phyloP scores from a whole-genome alignment of 1,140 invertebrate genomes.

The Teleopsis dalmanni region DNA sequence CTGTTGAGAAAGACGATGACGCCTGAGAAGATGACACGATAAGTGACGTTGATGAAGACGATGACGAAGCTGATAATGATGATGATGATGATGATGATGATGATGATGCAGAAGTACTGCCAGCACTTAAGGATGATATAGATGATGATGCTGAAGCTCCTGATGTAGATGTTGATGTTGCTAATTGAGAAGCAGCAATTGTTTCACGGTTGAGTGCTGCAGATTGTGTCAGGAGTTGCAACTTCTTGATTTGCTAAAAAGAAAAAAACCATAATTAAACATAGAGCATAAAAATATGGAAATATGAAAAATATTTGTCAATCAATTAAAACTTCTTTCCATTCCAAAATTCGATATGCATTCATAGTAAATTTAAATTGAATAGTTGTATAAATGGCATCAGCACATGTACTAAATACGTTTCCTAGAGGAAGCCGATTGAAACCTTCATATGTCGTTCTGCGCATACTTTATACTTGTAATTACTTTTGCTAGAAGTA shows the following conservation, averaged over 20 bases:
- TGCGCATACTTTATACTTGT: no score
- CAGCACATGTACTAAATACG: no score
- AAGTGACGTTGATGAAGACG: not conserved
- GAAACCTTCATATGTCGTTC: no score
- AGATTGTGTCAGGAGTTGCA: conserved; percentile 42
- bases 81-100: conserved; percentile 36
- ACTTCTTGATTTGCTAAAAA: conserved; percentile 43
- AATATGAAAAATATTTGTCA: no score
- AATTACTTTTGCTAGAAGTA: no score
- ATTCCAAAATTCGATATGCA: no score
- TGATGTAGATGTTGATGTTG: conserved; percentile 31
- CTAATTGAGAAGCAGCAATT: conserved; percentile 43
- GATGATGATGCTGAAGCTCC: conserved; percentile 19
- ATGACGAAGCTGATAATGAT: conserved; percentile 5
- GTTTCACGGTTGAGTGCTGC: conserved; percentile 43
- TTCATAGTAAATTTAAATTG: no score
- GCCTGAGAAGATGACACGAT: not conserved
- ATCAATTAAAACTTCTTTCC: no score
- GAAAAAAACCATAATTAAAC: conserved; percentile 6
- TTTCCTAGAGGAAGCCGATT: no score
- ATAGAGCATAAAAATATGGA: no score
- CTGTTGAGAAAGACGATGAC: conserved; percentile 8
- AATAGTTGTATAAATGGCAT: no score
- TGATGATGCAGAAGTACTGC: conserved; percentile 41
- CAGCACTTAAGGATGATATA: conserved; percentile 37